phyloP scores from a whole-genome alignment of 2,113 vertebrate genomes.

The Periophthalmodon schlosseri region DNA sequence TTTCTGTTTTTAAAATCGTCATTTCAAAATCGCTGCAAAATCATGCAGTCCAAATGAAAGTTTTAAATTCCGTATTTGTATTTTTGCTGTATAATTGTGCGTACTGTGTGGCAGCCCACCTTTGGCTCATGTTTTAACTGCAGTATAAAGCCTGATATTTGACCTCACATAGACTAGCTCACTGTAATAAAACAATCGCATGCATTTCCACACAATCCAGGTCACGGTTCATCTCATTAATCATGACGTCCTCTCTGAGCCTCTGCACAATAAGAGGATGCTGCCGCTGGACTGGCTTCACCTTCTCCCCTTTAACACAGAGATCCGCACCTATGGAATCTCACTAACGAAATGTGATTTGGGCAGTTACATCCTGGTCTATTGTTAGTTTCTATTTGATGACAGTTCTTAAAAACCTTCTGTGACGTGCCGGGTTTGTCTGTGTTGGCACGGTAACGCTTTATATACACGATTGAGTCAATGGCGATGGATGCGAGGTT shows the following conservation, averaged over 20 bases:
- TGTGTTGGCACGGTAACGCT: no score
- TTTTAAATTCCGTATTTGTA: background rate
- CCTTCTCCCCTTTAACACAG: slow-evolving; percentile 59
- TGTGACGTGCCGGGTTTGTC: no score
- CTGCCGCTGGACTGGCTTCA: slow-evolving; percentile 43
- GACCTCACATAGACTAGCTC: background rate
- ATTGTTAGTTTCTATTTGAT: background rate
- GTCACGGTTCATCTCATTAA: slow-evolving; percentile 38
- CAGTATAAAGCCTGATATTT: background rate
- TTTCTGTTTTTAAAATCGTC: no score
- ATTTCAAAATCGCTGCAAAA: background rate
- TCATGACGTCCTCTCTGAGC: slow-evolving; percentile 34
- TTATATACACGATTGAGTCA: no score
- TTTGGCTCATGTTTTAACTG: no score
- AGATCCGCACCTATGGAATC: slow-evolving; percentile 33
- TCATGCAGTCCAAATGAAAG: no score
- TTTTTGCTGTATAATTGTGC: background rate
- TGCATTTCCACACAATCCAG: slow-evolving; percentile 50
- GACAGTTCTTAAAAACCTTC: no score
- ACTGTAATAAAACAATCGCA: slow-evolving; percentile 48
- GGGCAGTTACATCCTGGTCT: slow-evolving; percentile 10
- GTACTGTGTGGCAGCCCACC: no score
- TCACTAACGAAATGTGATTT: background rate
- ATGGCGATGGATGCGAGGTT: no score
- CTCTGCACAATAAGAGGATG: slow-evolving; percentile 73